Percentiles rank a stretch among this genome's conserved stretches.
Conservation (phyloP, 2,113 vertebrate species). For the Ceyx cyanopectus region DNA sequence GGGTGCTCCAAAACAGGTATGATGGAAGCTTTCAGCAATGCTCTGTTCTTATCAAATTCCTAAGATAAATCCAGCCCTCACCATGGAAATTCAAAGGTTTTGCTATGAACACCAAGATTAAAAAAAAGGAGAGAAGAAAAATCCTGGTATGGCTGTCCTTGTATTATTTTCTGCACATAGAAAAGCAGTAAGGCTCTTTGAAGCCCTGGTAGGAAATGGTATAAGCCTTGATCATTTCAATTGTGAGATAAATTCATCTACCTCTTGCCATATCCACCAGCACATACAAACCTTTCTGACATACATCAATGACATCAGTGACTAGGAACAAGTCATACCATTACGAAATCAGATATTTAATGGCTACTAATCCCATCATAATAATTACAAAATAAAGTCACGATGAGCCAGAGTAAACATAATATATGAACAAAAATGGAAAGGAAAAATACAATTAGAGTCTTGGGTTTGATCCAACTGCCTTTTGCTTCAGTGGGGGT, state of each 20-base stretch:
- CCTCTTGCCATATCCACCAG: background rate
- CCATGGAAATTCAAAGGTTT: background rate
- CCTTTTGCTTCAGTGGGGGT: constrained; percentile 37
- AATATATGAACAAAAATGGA: constrained; percentile 58
- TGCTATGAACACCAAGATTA: background rate
- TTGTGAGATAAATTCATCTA: background rate
- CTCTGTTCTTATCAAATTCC: background rate
- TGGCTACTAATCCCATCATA: constrained; percentile 41
- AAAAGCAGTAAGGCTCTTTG: background rate
- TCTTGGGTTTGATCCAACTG: constrained; percentile 44
- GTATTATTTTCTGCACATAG: background rate
- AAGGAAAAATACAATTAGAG: constrained; percentile 53
- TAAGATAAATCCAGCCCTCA: background rate
- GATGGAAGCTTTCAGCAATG: background rate
- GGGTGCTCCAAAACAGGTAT: background rate
- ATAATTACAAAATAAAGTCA: constrained; percentile 51
- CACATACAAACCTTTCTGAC: background rate
- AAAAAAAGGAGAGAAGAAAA: background rate
- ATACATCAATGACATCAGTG: background rate
- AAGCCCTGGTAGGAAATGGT: background rate
- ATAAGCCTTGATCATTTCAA: background rate
- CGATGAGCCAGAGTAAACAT: constrained; percentile 43
- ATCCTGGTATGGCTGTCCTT: background rate
- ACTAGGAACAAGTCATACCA: background rate
- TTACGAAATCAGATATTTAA: constrained; percentile 46